Base-by-base conservation (phyloP, 2,797 vertebrate species). In the Karalla daura region DNA sequence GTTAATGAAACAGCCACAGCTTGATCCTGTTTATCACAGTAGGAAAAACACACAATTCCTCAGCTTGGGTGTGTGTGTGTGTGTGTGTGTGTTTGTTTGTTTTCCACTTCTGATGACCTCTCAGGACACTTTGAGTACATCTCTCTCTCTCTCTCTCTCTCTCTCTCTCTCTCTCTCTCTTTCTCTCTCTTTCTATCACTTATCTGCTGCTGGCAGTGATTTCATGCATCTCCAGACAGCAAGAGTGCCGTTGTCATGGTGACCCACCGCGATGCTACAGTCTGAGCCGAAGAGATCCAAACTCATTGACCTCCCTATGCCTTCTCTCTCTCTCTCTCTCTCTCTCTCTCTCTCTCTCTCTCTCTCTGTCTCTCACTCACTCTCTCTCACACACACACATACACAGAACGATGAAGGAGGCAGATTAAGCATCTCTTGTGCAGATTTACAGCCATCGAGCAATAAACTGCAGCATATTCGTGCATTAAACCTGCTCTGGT, bases 231-330 rank as follows among this genome's bases (percentile, higher is more conserved):
- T 77, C 81, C 69, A 81, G 72, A 77, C 74, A 63, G 65, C 45
- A 75, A 63, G 73, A 56, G 71, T 32, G 15, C 53, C 2, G 69
- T 91, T 70, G 63, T 86, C 77, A 86, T 88, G 84, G 88, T 69
- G 80, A 89, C 89, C 56, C 21, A 21, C 60, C 81, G 40, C 40
- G 65, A 90, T 83, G 72, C 77, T 64, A 20, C 66, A 39, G 46
- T 67, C 63, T 73, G 49, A 64, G 54, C 59, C 62, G 52, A 64
- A 52, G 5, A 63, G 63, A 76, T 70, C 52, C 65, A 83, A 87
- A 81, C 83, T 68, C 78, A 18, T 58, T 76, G 79, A 86, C 75
- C 78, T 68, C 32, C 30, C 59, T 52, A 51, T 25, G 32, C 25
- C 18, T 47, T 43, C 49, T n/a, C n/a, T n/a, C n/a, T n/a, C n/a